A percentile compares a stretch with the other conserved stretches of the same genome.
phyloP scores from a whole-genome alignment of 2,888 invertebrate genomes.

The Noctua fimbriata region DNA sequence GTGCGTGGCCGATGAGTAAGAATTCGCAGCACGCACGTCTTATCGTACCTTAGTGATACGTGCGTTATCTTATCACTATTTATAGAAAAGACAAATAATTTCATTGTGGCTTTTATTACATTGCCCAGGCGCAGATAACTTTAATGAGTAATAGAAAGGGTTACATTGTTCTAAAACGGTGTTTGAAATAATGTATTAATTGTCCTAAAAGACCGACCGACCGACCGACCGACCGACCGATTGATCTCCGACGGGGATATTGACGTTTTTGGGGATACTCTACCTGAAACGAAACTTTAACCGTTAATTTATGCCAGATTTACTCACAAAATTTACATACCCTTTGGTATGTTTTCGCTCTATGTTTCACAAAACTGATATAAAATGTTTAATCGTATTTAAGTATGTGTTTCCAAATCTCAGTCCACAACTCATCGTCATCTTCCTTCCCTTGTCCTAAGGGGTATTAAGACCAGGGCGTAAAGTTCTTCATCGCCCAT shows the following conservation, averaged over 20 bases:
- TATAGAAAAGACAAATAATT: conserved; percentile 68
- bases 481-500: background rate
- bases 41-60: conserved; percentile 72
- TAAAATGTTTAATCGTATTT: background rate
- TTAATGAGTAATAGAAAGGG: conserved; percentile 39
- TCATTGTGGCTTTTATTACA: conserved; percentile 67
- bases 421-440: background rate
- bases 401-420: background rate
- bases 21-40: conserved; percentile 70
- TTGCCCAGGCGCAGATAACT: conserved; percentile 58
- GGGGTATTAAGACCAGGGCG: background rate
- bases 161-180: background rate
- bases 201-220: too few species aligned
- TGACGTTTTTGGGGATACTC: background rate
- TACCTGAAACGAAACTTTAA: background rate
- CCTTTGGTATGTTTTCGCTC: background rate
- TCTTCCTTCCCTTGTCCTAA: background rate
- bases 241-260: background rate
- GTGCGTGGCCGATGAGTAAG: conserved; percentile 62
- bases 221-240: too few species aligned
- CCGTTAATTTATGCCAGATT: background rate
- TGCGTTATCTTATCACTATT: conserved; percentile 71
- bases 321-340: background rate
- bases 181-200: background rate
- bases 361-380: background rate